A percentile compares a stretch with the other conserved stretches of the same genome.
Conservation (phyloP, 92 coral and sea anemone genomes). For the Zoanthus gigantus region DNA sequence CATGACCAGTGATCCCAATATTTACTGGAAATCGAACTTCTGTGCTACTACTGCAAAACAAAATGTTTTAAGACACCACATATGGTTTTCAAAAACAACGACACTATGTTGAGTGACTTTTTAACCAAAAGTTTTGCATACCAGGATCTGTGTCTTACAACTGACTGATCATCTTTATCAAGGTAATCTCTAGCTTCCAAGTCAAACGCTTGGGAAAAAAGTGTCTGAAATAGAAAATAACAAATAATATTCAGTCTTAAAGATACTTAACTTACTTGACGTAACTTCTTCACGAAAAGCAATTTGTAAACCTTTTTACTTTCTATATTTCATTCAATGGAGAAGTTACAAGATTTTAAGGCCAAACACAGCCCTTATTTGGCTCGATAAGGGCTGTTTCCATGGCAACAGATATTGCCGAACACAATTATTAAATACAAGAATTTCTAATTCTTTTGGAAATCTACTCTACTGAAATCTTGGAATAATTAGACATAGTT, state of each 20-base stretch:
- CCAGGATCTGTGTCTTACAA: slow-evolving; percentile 94
- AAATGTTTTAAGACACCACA: not conserved
- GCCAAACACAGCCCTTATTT: too few relatives aligned
- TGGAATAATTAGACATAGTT: too few relatives aligned
- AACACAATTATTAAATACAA: too few relatives aligned
- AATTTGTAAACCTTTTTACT: too few relatives aligned
- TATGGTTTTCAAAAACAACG: not conserved
- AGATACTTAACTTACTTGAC: too few relatives aligned
- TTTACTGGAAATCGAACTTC: slow-evolving; percentile 95
- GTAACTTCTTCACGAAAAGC: too few relatives aligned
- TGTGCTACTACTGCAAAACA: slow-evolving; percentile 81
- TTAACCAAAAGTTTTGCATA: slow-evolving; percentile 12
- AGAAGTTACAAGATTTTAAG: too few relatives aligned
- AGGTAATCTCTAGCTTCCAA: slow-evolving; percentile 94
- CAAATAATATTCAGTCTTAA: not conserved
- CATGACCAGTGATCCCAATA: slow-evolving; percentile 98
- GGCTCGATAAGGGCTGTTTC: too few relatives aligned
- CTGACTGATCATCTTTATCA: slow-evolving; percentile 89
- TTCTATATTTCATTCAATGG: too few relatives aligned
- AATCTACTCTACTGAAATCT: too few relatives aligned
- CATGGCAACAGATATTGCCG: too few relatives aligned
- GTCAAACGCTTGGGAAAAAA: slow-evolving; percentile 97
- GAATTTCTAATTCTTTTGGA: too few relatives aligned
- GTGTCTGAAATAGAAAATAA: slow-evolving; percentile 62
- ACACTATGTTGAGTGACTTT: not conserved